phyloP scores from a whole-genome alignment of 1,140 invertebrate species.

The Acromyrmex charruanus region DNA sequence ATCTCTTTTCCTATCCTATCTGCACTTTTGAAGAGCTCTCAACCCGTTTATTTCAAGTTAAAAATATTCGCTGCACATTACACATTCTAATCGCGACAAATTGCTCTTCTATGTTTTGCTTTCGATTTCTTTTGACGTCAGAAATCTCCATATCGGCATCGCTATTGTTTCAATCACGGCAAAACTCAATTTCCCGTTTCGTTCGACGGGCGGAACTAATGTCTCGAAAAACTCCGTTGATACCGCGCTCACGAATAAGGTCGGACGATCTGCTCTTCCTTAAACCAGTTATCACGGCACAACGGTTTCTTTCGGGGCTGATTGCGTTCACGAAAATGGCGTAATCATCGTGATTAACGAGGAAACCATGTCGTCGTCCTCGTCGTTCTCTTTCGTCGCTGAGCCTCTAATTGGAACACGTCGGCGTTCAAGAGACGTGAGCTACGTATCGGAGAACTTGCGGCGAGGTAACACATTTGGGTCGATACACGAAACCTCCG shows the following conservation, averaged over 20 bases:
- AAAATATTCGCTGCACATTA: neutral
- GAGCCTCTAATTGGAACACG: slow-evolving; percentile 60
- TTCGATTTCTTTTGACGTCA: neutral
- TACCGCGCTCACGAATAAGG: slow-evolving; percentile 43
- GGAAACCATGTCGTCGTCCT: slow-evolving; percentile 62
- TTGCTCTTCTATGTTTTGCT: neutral
- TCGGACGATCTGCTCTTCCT: slow-evolving; percentile 58
- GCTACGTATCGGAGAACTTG: slow-evolving; percentile 29
- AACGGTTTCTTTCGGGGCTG: slow-evolving; percentile 68
- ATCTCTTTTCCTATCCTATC: neutral
- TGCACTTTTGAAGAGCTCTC: neutral
- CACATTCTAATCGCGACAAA: neutral
- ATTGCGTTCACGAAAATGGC: slow-evolving; percentile 72
- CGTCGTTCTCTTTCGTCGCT: slow-evolving; percentile 52
- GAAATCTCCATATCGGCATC: slow-evolving; percentile 5
- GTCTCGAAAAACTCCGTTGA: slow-evolving; percentile 29
- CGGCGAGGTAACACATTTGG: slow-evolving; percentile 25
- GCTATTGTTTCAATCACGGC: slow-evolving; percentile 7
- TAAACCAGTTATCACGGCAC: slow-evolving; percentile 63
- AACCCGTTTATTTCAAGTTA: neutral
- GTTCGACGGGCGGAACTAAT: slow-evolving; percentile 27
- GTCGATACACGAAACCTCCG: slow-evolving; percentile 12
- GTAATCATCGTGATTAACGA: slow-evolving; percentile 79
- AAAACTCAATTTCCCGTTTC: slow-evolving; percentile 6
- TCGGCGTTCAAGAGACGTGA: slow-evolving; percentile 56